phyloP scores from a whole-genome alignment of 2,888 invertebrate species.

The Polydrusus tereticollis region DNA sequence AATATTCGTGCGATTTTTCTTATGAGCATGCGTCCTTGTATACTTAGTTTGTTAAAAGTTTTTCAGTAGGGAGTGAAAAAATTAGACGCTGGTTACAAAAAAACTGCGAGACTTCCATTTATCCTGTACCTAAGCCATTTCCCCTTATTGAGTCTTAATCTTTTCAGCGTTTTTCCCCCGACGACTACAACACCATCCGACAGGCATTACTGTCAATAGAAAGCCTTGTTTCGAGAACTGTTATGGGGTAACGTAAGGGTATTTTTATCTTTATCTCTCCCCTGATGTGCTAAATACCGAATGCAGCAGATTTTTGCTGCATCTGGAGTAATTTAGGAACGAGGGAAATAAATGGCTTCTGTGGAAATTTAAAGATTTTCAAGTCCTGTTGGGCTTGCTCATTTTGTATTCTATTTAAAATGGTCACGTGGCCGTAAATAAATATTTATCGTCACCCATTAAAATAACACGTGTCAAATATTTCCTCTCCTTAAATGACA shows the following conservation, averaged over 20 bases:
- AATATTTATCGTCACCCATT: slow-evolving; percentile 13
- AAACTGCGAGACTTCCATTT: no score
- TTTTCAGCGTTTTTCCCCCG: slow-evolving; percentile 2
- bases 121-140: neutral
- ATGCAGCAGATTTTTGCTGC: slow-evolving; percentile 18
- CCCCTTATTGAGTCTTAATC: neutral
- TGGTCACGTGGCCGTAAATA: slow-evolving; percentile 1
- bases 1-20: no score
- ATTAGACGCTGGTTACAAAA: no score
- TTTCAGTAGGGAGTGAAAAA: no score
- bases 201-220: slow-evolving; percentile 32
- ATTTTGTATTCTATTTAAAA: neutral
- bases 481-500: neutral
- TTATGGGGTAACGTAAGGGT: slow-evolving; percentile 30
- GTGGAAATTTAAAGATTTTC: neutral
- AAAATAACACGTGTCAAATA: neutral
- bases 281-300: slow-evolving; percentile 12
- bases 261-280: slow-evolving; percentile 11
- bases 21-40: no score
- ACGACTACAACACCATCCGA: slow-evolving; percentile 13
- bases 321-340: slow-evolving; percentile 11
- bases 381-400: neutral
- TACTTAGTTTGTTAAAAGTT: no score
- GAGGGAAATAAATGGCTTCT: neutral
- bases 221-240: slow-evolving; percentile 29